These are phyloP conservation scores for Drosophila micromelanica DNA, from an alignment of 1,140 invertebrate species.

Conservation along the genomic window DNA sequence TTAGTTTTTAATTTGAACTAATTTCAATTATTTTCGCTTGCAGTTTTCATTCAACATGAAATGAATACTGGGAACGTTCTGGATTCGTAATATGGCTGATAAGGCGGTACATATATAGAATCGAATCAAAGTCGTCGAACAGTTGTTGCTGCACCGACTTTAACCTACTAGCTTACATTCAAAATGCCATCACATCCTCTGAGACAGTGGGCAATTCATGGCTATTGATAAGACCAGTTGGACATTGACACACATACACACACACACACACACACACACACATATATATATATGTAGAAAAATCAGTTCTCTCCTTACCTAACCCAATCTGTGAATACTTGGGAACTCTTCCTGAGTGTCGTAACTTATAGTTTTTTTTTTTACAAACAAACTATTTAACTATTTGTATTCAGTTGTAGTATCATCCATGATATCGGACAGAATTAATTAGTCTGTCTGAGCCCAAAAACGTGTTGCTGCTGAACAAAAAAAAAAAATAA, in stretches of 20 bases:
- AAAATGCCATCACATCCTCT: neutral
- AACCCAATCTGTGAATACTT: neutral
- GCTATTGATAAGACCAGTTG: conserved; percentile 17
- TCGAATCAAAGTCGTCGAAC: neutral
- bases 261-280: neutral
- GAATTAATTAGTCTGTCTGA: conserved; percentile 3
- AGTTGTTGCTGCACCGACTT: neutral
- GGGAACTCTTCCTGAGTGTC: neutral
- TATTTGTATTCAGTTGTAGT: neutral
- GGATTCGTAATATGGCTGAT: neutral
- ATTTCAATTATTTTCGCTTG: neutral
- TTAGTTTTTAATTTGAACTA: too few species aligned
- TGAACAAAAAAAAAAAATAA: too few species aligned
- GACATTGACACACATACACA: conserved; percentile 8
- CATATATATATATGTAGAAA: neutral
- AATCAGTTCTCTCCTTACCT: neutral
- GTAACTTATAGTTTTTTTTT: neutral
- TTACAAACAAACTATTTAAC: neutral
- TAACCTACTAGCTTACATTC: conserved; percentile 6
- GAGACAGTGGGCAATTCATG: neutral
- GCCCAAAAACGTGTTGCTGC: conserved; percentile 3
- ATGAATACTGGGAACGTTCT: too few species aligned
- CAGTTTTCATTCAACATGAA: neutral
- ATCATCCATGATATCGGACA: neutral
- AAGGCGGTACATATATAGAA: neutral